Conservation (phyloP, 2,113 vertebrate genomes). For the Sylvia atricapilla region DNA sequence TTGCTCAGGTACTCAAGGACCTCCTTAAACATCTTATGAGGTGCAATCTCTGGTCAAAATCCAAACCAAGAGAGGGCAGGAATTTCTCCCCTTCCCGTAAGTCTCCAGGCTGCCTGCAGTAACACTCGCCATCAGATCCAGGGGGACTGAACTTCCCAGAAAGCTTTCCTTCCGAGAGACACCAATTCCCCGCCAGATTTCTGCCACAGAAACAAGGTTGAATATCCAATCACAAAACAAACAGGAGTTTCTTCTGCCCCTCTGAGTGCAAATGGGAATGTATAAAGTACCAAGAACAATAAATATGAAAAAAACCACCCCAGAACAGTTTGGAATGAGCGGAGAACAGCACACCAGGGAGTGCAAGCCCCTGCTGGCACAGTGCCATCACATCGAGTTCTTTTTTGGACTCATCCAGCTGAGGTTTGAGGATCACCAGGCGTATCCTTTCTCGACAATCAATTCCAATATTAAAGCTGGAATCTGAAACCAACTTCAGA, state of each 20-base stretch:
- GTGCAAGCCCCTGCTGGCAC: neutral
- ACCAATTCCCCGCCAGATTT: neutral
- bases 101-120: neutral
- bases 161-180: neutral
- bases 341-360: neutral
- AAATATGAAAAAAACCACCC: neutral
- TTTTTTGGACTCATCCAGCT: neutral
- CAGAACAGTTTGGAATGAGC: neutral
- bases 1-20: neutral
- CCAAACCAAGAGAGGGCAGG: neutral
- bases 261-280: neutral
- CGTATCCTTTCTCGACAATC: neutral
- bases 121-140: neutral
- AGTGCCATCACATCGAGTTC: neutral
- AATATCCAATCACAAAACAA: neutral
- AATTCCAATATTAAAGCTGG: neutral
- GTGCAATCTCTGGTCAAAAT: neutral
- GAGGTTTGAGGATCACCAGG: neutral
- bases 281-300: neutral
- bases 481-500: neutral
- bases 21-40: neutral
- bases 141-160: neutral
- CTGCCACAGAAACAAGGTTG: neutral
- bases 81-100: neutral
- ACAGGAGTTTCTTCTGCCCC: neutral